These are phyloP conservation scores for Thripadectes ignobilis DNA, from an alignment of 2,797 vertebrate species.

Conservation along the genomic window DNA sequence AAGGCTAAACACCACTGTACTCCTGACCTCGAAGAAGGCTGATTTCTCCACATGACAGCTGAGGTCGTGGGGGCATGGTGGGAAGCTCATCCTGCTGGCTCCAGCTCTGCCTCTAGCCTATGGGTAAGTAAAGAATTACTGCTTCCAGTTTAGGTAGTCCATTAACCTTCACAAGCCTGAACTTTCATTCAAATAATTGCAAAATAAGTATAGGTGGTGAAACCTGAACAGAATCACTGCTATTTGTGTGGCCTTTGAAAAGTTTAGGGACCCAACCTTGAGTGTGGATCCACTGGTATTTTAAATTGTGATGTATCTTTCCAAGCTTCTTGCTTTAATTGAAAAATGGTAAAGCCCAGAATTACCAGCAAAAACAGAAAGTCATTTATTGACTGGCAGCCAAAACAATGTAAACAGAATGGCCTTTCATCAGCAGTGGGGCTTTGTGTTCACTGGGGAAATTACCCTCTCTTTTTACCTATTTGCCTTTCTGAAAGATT, in stretches of 20 bases:
- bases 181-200: slow-evolving; percentile 65
- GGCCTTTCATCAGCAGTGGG: neutral
- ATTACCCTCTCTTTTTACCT: neutral
- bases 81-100: neutral
- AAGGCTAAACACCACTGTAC: slow-evolving; percentile 55
- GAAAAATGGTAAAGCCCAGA: neutral
- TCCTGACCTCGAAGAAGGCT: slow-evolving; percentile 33
- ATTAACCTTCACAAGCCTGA: slow-evolving; percentile 75
- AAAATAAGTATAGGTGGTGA: slow-evolving; percentile 64
- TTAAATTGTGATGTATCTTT: neutral
- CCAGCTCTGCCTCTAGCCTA: slow-evolving; percentile 14
- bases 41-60: slow-evolving; percentile 64
- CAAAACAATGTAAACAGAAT: neutral
- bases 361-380: neutral
- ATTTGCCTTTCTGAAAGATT: neutral
- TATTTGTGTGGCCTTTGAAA: slow-evolving; percentile 49
- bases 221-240: slow-evolving; percentile 51
- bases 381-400: neutral
- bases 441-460: neutral
- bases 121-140: slow-evolving; percentile 62
- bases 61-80: slow-evolving; percentile 18
- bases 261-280: slow-evolving; percentile 23
- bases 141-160: slow-evolving; percentile 64
- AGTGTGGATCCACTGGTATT: neutral
- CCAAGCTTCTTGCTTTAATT: neutral